Base-by-base conservation (phyloP, 2,113 vertebrate genomes). In the Hyperoodon ampullatus region DNA sequence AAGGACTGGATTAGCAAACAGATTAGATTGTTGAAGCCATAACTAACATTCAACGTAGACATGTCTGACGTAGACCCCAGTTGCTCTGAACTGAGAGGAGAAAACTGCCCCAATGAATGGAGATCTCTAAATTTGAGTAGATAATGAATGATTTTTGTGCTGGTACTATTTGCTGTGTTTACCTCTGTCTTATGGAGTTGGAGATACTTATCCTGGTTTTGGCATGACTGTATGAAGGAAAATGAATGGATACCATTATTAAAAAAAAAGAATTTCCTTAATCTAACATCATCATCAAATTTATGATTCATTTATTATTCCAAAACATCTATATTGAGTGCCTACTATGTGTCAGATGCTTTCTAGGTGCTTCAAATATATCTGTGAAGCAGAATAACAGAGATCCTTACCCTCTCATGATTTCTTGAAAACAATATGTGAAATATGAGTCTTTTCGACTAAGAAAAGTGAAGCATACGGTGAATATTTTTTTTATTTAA, bases 391-490 rank as follows among this genome's bases (percentile, higher is more conserved):
- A 83, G 78, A 91, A 84, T 33, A 65, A 81, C 9, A 65, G 24
- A 71, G 18, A 75, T 63, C 18, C 66, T 88, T 91, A 23, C 39
- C 28, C 30, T 89, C 30, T 82, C 28, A 24, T 68, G 18, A 75
- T 86, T 97, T 75, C 44, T 77, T 87, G 58, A 77, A 95, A 88
- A 39, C 10, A 66, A 13, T 39, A 47, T n/a, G 91, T 91, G 60
- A 86, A 1, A 39, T 33, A 4, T 30, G 6, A 83, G 10, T 77
- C 4, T 60, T 87, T 94, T 44, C 3, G 13, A 35, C 53, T 83
- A 81, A 75, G 60, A 70, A 92, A 86, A 89, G 7, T n/a, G 5
- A 94, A 68, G 2, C 14, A 53, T 14, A 65, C 6, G 14, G 28
- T 81, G 42, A 70, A 50, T 72, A 14, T 74, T 93, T 71, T 94